Conservation (phyloP, 1,140 invertebrate species). For the Zaprionus camerounensis region DNA sequence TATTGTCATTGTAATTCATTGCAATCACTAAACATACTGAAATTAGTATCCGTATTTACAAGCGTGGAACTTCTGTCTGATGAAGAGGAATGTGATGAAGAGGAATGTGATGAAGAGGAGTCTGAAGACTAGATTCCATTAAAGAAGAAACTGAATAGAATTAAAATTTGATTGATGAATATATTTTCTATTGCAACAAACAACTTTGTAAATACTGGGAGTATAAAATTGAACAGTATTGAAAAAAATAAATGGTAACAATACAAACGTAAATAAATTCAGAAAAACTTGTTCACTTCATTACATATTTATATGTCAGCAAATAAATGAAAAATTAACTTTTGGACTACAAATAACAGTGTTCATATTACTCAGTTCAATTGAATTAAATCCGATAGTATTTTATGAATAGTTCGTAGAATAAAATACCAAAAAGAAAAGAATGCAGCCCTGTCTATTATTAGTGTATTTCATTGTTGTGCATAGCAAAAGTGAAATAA, state of each 20-base stretch:
- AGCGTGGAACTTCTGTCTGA: not conserved
- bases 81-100: not conserved
- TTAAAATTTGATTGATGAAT: not conserved
- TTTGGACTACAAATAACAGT: no score
- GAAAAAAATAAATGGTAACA: no score
- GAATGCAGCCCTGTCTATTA: conserved; percentile 26
- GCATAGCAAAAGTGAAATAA: conserved; percentile 15
- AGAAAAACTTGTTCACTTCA: no score
- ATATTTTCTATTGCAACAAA: not conserved
- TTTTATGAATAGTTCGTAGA: not conserved
- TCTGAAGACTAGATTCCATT: not conserved
- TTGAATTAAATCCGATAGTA: not conserved
- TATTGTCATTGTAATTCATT: not conserved
- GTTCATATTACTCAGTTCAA: no score
- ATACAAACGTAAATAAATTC: no score
- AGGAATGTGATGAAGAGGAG: not conserved
- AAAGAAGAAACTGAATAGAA: not conserved
- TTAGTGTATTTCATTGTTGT: conserved; percentile 31
- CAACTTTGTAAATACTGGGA: not conserved
- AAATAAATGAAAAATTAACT: no score
- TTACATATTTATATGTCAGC: no score
- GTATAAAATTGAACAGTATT: no score
- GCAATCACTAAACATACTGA: not conserved
- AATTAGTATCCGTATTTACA: not conserved
- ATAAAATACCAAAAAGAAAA: conserved; percentile 3